Base-by-base conservation (phyloP, 2,797 vertebrate species). In the Meda fulgida region DNA sequence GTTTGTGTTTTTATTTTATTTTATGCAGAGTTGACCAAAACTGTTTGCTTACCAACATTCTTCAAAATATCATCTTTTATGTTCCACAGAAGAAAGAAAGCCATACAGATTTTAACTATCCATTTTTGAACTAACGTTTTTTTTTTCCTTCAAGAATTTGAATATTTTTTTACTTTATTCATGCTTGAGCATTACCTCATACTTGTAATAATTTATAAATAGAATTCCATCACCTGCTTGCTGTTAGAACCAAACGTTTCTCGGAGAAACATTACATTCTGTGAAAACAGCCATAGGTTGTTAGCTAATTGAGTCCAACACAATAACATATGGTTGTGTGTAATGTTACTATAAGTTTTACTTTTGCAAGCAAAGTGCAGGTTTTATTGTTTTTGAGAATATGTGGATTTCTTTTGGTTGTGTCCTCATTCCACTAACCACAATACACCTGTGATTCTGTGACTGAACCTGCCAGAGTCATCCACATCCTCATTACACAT, bases 401-500 rank as follows among this genome's bases (percentile, higher is more conserved):
- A 38, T 13, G 31, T 16, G 11, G 26, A 72, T 81, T 43, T 80
- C 29, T 75, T 92, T 91, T 66, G 89, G 91, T 88, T 93, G 85
- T 87, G 90, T 89, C 90, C 93, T 94, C 93, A 94, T 94, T 93
- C 90, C 91, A 92, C 91, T 93, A 93, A 93, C 90, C 26, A 48
- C 69, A 66, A 31, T 66, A 40, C 46, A 77, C 93, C 93, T 95
- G 93, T 55, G 73, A 84, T 53, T 78, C 63, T 77, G 9, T 36
- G 16, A 43, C 51, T 73, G 26, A 94, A 93, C 94, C 88, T 93
- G 94, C 91, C 86, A 91, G 89, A 95, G 92, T 93, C 92, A 92
- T 92, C 91, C 92, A 88, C 90, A 89, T 92, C 92, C 93, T 95
- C 94, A 96, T 95, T 95, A 95, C 89, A 92, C 92, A 92, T 94